These are phyloP conservation scores for Hirundichthys speculiger DNA, from an alignment of 2,113 vertebrate species.

Conservation along the genomic window DNA sequence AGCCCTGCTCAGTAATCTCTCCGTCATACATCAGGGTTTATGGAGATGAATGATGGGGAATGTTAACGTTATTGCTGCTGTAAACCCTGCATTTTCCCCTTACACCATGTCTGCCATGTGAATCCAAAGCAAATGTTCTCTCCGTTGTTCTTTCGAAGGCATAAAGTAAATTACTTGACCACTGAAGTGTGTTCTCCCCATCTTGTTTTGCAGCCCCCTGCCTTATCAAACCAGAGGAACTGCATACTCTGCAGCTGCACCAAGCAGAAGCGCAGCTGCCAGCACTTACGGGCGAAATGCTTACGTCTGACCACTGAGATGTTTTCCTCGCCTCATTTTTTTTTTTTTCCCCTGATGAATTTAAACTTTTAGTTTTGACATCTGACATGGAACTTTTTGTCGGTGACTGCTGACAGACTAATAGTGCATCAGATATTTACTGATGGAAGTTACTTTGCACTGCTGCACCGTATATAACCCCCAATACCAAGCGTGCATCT, in stretches of 20 bases:
- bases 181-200: neutral
- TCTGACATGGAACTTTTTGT: neutral
- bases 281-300: constrained; percentile 80
- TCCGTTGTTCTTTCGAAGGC: neutral
- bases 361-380: constrained; percentile 1
- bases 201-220: constrained; percentile 61
- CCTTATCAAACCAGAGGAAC: constrained; percentile 75
- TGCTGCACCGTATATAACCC: constrained; percentile 18
- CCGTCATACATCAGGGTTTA: no score
- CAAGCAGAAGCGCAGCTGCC: constrained; percentile 60
- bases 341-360: neutral
- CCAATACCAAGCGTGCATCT: constrained; percentile 11
- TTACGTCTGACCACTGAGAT: constrained; percentile 72
- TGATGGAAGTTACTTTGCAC: neutral
- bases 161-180: neutral
- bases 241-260: constrained; percentile 70
- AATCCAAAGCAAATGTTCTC: no score
- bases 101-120: no score
- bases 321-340: neutral
- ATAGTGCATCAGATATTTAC: neutral
- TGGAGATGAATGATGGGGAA: no score
- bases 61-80: no score
- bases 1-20: no score
- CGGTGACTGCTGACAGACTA: neutral
- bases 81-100: no score